These are phyloP conservation scores for Caenorhabditis becei DNA, from an alignment of 2,888 invertebrate genomes.

Conservation along the genomic window DNA sequence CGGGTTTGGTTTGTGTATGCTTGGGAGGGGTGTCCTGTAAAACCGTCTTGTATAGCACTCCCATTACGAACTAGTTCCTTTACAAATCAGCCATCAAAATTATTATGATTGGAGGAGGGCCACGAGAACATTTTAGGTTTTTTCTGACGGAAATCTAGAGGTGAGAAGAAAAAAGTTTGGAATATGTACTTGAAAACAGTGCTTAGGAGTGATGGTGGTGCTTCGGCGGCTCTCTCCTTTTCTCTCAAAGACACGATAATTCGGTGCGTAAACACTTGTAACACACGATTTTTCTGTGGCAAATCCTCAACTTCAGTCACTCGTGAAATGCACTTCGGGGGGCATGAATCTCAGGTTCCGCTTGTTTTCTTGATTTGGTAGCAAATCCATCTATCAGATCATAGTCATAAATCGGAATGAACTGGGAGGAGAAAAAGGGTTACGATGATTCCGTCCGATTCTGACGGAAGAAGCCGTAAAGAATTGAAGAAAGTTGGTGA, in stretches of 20 bases:
- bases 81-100: conserved; percentile 9
- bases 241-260: conserved; percentile 60
- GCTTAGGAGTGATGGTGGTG: conserved; percentile 27
- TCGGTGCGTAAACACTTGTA: conserved; percentile 66
- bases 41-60: conserved; percentile 41
- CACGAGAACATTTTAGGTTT: not conserved
- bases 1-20: conserved; percentile 46
- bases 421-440: not conserved
- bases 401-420: not conserved
- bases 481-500: conserved; percentile 32
- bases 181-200: conserved; percentile 56
- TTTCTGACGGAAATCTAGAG: conserved; percentile 11
- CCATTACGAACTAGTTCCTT: conserved; percentile 50
- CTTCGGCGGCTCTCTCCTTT: conserved; percentile 38
- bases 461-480: not conserved
- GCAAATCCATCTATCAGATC: not conserved
- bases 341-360: not conserved
- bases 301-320: conserved; percentile 27
- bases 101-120: conserved; percentile 6
- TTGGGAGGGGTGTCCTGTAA: conserved; percentile 47
- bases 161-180: conserved; percentile 16
- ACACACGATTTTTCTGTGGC: conserved; percentile 61
- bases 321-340: conserved; percentile 23
- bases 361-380: not conserved
- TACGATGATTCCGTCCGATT: not conserved